These are phyloP conservation scores for Rapana venosa DNA, from an alignment of 2,888 invertebrate genomes.

Conservation along the genomic window DNA sequence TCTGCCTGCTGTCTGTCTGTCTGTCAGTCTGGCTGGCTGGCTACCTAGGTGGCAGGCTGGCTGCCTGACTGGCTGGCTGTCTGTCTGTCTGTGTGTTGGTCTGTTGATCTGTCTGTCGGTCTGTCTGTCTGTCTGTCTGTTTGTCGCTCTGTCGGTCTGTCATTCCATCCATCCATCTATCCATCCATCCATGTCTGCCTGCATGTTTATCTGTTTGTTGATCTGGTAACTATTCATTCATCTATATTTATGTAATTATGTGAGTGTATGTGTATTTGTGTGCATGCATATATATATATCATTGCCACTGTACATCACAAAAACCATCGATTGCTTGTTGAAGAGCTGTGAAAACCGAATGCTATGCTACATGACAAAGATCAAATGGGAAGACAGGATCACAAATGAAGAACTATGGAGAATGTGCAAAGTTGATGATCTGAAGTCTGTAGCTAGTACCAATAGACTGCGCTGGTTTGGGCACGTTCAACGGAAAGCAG, in stretches of 20 bases:
- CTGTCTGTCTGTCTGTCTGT: neutral
- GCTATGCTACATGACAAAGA: too few species aligned
- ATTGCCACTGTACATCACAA: too few species aligned
- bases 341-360: too few species aligned
- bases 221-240: neutral
- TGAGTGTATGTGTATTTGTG: conserved; percentile 8
- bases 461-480: too few species aligned
- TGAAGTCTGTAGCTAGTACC: too few species aligned
- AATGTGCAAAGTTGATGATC: too few species aligned
- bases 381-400: too few species aligned
- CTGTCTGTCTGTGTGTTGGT: neutral
- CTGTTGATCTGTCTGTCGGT: neutral
- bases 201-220: neutral
- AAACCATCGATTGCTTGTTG: too few species aligned
- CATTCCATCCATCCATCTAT: neutral
- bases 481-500: too few species aligned
- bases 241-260: neutral
- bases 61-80: neutral
- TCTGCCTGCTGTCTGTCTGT: neutral
- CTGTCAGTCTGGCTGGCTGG: neutral
- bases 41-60: too few species aligned
- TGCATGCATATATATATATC: neutral
- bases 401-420: too few species aligned
- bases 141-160: neutral
- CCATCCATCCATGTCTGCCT: neutral